Evolutionary conservation across 2,113 vertebrate genomes (phyloP), one percentile per base, ranked within the genome.

Genomic region (Epinephelus lanceolatus): DNA sequence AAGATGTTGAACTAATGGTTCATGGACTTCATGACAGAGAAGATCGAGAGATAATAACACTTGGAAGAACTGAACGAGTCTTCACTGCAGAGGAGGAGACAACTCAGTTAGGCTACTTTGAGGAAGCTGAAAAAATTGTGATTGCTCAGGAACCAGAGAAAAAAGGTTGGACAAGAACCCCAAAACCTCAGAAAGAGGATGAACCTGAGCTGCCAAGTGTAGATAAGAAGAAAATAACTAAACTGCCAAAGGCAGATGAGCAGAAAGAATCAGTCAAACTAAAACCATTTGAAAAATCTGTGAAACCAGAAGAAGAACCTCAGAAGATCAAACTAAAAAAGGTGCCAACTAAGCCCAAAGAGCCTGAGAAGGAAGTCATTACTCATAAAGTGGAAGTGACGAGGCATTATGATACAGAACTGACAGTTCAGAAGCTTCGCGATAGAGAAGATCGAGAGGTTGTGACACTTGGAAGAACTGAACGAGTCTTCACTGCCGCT

Each of bases 311-410:
- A n/a, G 76, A 85, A 77, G 88, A 95, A 27, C 53, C 78, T n/a
- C 80, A 95, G 15, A 78, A 69, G 51, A 51, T 94, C 76, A 83
- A 90, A 73, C 78, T 94, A 30, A 91, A 94, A 71, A 92, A 93
- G 73, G 89, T 91, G 11, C 68, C 87, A 52, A 84, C 82, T 3
- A 91, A 92, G 70, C 83, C 92, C 21, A 60, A 79, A 82, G 91
- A 93, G 76, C 81, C 93, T 47, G 77, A 89, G 60, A n/a, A 76
- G 76, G 88, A 95, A 80, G 68, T 88, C 14, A 42, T 77, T 47
- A 71, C 89, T 67, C 78, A 86, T 23, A 90, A 68, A 77, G 65
- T 49, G 19, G 78, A 53, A 76, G 78, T 88, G 6, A 59, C 71
- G 1, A 88, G 62, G 55, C 74, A 81, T 65, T 81, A 56, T 76